Base-by-base conservation (phyloP, 1,140 invertebrate genomes). In the Venturia canescens region DNA sequence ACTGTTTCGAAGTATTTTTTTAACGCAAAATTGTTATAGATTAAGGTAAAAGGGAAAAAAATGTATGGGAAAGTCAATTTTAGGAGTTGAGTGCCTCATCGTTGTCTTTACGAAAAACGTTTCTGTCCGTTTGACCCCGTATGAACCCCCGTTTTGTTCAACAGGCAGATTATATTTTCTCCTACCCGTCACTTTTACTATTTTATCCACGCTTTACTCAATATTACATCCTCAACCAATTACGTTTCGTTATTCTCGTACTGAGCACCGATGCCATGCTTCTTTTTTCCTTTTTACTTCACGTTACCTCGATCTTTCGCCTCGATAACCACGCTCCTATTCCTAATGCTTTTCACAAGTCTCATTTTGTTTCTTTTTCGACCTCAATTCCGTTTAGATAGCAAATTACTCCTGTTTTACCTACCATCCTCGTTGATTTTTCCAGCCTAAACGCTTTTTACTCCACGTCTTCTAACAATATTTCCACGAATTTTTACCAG, bases 81-180 rank as follows among this genome's bases (percentile, higher is more conserved):
- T 34, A 50, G 57, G 27, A 75, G 15, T 26, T 1, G 44, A 50
- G 78, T 66, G 60, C n/a, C 60, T 66, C 0, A 66, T 66, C 15
- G 60, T 67, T 13, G 72, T 15, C 50, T 80, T 48, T 27, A 29
- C 44, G 60, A 26, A 74, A 79, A 78, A 75, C 38, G 13, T 44
- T 44, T 78, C 79, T 38, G 18, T 48, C 29, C 38, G 50, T 60
- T 83, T 88, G 85, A 85, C 86, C 85, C 84, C 83, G 80, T 79
- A 80, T 87, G 84, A 88, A 88, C 88, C 67, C 79, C 66, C 44
- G 60, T 53, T 60, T 18, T 76, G 86, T 82, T 89, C 86, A 88
- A 88, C 88, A 89, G 88, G 86, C 87, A 83, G 80, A 81, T 82
- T 83, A 82, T 88, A 83, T 86, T 9, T 23, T 50, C 34, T 44